Percentiles rank a stretch among this genome's conserved stretches.
Evolutionary conservation across 2,113 vertebrate species (phyloP).

Genomic region (Tautogolabrus adspersus): DNA sequence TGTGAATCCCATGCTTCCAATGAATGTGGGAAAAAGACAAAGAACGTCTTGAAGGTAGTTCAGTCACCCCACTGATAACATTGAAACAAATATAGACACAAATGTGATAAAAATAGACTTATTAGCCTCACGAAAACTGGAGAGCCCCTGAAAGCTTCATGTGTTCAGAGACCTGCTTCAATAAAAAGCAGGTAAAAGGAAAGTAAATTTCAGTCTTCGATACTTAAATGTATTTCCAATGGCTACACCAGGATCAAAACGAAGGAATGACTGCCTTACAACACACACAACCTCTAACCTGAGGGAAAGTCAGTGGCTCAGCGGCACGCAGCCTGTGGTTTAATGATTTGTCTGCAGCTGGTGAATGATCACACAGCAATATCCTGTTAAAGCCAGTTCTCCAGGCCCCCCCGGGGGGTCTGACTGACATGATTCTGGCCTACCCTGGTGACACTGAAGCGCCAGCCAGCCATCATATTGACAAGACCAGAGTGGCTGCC

Average conservation of each 20-base stretch:
- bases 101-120: constrained; percentile 19
- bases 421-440: constrained; percentile 71
- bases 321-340: constrained; percentile 61
- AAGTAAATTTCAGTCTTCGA: background rate
- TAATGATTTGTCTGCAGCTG: constrained; percentile 79
- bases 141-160: background rate
- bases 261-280: constrained; percentile 8
- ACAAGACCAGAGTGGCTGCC: constrained; percentile 62
- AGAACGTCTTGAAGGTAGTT: background rate
- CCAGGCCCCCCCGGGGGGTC: constrained; percentile 41
- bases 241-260: constrained; percentile 11
- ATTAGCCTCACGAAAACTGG: constrained; percentile 1
- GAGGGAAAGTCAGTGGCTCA: constrained; percentile 50
- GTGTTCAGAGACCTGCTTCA: background rate
- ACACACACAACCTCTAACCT: constrained; percentile 36
- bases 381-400: constrained; percentile 72
- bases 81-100: constrained; percentile 4
- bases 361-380: constrained; percentile 76
- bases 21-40: constrained; percentile 25
- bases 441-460: constrained; percentile 33
- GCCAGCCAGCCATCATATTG: constrained; percentile 55
- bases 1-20: constrained; percentile 64
- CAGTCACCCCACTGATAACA: background rate
- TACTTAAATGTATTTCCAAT: background rate
- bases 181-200: constrained; percentile 1